Evolutionary conservation across 2,888 invertebrate species (phyloP).

Genomic region (Drosophila recens): DNA sequence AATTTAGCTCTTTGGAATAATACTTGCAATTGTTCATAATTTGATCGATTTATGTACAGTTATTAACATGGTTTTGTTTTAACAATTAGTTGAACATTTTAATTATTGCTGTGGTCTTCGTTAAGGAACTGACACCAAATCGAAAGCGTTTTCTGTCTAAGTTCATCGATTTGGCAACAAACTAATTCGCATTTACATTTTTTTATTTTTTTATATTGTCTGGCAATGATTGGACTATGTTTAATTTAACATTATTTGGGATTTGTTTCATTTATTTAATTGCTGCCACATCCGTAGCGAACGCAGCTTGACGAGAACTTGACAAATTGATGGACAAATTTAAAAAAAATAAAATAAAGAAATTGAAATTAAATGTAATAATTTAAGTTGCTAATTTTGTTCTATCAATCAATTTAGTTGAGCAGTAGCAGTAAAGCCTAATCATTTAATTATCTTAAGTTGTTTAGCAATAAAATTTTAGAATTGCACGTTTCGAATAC

Average conservation of each 20-base stretch:
- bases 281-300: slow-evolving; percentile 79
- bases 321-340: slow-evolving; percentile 17
- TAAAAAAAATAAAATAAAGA: slow-evolving; percentile 10
- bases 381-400: slow-evolving; percentile 1
- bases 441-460: slow-evolving; percentile 41
- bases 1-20: slow-evolving; percentile 66
- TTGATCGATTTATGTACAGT: slow-evolving; percentile 60
- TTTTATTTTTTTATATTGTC: slow-evolving; percentile 45
- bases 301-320: slow-evolving; percentile 80
- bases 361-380: background rate
- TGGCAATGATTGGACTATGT: slow-evolving; percentile 55
- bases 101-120: slow-evolving; percentile 43
- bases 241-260: slow-evolving; percentile 43
- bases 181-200: slow-evolving; percentile 15
- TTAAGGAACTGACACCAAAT: slow-evolving; percentile 45
- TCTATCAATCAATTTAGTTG: slow-evolving; percentile 28
- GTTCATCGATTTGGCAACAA: slow-evolving; percentile 18
- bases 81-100: slow-evolving; percentile 63
- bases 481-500: slow-evolving; percentile 63
- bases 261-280: slow-evolving; percentile 58
- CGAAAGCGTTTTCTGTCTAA: slow-evolving; percentile 7
- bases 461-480: slow-evolving; percentile 49
- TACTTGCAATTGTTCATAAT: slow-evolving; percentile 39
- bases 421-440: slow-evolving; percentile 48
- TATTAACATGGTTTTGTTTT: slow-evolving; percentile 61